Percentiles rank a stretch among this genome's conserved stretches.
Conservation (phyloP, 2,888 invertebrate genomes). For the Pseudococcus longispinus region DNA sequence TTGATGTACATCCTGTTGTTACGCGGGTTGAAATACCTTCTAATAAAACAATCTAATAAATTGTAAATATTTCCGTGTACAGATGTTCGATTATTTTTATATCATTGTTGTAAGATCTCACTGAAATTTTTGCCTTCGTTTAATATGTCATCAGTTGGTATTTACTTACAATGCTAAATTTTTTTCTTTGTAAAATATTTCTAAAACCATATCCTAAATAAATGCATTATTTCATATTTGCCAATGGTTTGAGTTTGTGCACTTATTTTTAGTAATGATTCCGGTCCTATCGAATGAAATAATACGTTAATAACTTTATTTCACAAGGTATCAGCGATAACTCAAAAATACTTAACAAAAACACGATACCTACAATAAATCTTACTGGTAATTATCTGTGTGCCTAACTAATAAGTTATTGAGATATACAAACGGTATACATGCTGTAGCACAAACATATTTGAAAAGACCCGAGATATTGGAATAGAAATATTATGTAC, state of each 20-base stretch:
- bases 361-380: not conserved
- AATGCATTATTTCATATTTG: not conserved
- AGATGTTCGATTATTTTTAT: not conserved
- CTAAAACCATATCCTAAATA: not conserved
- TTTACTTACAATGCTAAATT: not conserved
- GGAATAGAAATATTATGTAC: not conserved
- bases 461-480: not conserved
- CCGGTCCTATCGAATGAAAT: not conserved
- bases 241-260: not conserved
- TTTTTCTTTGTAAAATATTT: not conserved
- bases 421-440: not conserved
- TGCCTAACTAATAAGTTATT: not conserved
- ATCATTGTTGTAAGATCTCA: constrained; percentile 11
- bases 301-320: not conserved
- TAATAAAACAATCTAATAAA: constrained; percentile 16
- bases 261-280: not conserved
- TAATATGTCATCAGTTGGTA: not conserved
- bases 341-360: not conserved
- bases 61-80: not conserved
- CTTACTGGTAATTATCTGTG: not conserved
- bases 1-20: constrained; percentile 20
- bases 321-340: not conserved
- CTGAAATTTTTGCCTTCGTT: not conserved
- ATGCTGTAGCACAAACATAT: too few relatives aligned
- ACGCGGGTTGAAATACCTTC: constrained; percentile 14